These are phyloP conservation scores for Acrocephalus scirpaceus DNA, from an alignment of 2,797 vertebrate genomes.

Conservation along the genomic window DNA sequence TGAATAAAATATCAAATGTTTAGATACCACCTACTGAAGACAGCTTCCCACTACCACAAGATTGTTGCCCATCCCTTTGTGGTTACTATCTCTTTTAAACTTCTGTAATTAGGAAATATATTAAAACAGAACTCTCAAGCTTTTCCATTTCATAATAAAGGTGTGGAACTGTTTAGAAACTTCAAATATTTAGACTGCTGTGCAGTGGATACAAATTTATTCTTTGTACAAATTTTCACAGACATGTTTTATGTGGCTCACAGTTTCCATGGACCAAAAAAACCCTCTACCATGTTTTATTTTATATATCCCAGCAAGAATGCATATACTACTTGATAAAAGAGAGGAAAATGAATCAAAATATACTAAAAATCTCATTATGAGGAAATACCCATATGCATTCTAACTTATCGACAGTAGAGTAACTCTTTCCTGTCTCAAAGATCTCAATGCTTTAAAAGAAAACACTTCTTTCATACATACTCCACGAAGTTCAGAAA, in stretches of 20 bases:
- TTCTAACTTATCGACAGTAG: neutral
- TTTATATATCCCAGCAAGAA: neutral
- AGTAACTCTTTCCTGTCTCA: neutral
- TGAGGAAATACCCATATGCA: neutral
- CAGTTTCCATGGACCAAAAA: neutral
- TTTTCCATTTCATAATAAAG: neutral
- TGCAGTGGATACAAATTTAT: neutral
- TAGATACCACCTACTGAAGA: neutral
- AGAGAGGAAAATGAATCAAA: neutral
- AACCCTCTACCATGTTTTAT: neutral
- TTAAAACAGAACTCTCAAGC: neutral
- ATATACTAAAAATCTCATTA: neutral
- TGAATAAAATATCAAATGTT: neutral
- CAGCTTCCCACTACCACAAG: neutral
- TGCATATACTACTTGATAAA: neutral
- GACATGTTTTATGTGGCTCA: neutral
- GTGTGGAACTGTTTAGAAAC: neutral
- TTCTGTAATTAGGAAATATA: neutral
- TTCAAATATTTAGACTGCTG: neutral
- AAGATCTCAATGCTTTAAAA: neutral
- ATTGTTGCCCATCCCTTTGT: neutral
- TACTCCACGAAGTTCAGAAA: neutral
- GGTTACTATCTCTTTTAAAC: accelerated
- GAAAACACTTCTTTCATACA: neutral
- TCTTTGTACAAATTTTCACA: neutral